Base-by-base conservation (phyloP, 1,140 invertebrate genomes). In the Drosophila rufa region DNA sequence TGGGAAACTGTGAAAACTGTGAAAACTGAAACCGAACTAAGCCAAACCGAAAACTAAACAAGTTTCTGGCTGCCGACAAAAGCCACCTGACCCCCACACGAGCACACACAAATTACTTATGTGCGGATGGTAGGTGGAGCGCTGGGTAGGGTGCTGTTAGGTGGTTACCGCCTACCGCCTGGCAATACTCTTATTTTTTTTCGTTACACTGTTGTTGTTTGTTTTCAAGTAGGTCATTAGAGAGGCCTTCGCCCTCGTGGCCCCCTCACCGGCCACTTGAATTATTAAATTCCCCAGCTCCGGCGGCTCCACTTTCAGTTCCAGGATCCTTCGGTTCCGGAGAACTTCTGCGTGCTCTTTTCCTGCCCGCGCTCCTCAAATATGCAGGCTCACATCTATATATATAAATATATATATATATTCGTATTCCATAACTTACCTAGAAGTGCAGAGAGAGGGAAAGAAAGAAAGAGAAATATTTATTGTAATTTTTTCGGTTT, bases 211-310 rank as follows among this genome's bases (percentile, higher is more conserved):
- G 56, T 66, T 66, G 78, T 79, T 79, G 76, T 74, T 74, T 56
- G 55, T 71, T 59, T 62, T 81, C 74, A 85, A 85, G 82, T 85
- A 85, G 82, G 82, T 85, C 82, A 85, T 85, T 85, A 85, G 82
- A 80, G 82, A 79, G 73, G 80, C 79, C 75, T 56, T 65, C 65
- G 80, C 55, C 51, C 58, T 47, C 30, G 42, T n/a, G 15, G 5
- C 42, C 12, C 64, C 25, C 27, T 19, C 36, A 6, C 58, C 50
- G 19, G 78, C 84, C 80, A 89, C 85, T 90, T 89, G 84, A 89
- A 89, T 89, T 89, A 89, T 89, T 89, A 89, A 89, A 89, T 77
- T 78, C 70, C 65, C 64, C 77, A 56, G 53, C 53, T 56, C 33
- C 33, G 9, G 30, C 69, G 59, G 64, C 62, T 43, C 53, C 53